Base-by-base conservation (phyloP, 2,888 invertebrate genomes). In the Spisula solida region DNA sequence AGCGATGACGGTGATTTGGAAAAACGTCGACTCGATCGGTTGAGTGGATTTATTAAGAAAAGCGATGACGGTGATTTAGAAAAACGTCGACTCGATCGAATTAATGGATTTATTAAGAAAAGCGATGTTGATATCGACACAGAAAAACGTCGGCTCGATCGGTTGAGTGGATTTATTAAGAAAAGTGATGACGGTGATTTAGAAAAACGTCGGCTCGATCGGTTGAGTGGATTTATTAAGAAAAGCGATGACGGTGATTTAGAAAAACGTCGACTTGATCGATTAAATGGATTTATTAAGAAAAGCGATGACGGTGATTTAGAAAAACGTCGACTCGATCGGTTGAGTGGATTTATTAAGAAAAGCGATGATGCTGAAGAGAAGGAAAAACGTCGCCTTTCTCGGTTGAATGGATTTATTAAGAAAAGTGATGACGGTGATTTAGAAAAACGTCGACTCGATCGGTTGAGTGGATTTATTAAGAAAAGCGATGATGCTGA, bases 31-130 rank as follows among this genome's bases (percentile, higher is more conserved):
- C 83, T 89, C 2, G 89, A 89, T 81, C 66, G 86, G n/a, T 51
- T 89, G 20, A 75, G 78, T 56, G 89, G 89, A 29, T 87, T 89
- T 82, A 81, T 89, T 12, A 89, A 89, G 55, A 89, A 89, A 41
- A 83, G 85, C 18, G 25, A 81, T 31, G 29, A 70, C 4, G 25
- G 8, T 81, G 75, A 56, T 20, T 12, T 41, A 25, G 31, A 81
- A n/a, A 85, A 81, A 78, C 80, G 86, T n/a, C 25, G 47, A 29
- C 47, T 90, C n/a, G 90, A 87, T 79, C 80, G 85, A 14, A 20
- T 90, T 10, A 48, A 75, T 20, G 89, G 87, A 34, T 87, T 89
- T 66, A 75, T 89, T 0, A 89, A 89, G 66, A 89, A 89, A 79
- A 83, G 75, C 55, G 41, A 79, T 56, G n/a, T n/a, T n/a, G 29